Percentiles rank a stretch among this genome's conserved stretches.
These are phyloP conservation scores for Helicoverpa zea DNA, from an alignment of 1,140 invertebrate genomes.

Conservation along the genomic window DNA sequence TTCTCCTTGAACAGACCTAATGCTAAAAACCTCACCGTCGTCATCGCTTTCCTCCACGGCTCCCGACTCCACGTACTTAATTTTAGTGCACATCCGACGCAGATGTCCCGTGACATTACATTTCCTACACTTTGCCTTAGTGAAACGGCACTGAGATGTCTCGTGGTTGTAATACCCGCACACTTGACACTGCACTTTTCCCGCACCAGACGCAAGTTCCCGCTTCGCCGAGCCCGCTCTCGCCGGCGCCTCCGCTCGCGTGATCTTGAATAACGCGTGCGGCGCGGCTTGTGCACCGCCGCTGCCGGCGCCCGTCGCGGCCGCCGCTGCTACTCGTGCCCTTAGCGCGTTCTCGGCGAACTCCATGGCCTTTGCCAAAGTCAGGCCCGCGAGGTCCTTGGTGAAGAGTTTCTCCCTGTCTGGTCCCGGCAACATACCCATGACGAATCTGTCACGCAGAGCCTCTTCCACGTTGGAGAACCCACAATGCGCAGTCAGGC, in stretches of 20 bases:
- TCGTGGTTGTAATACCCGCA: slow-evolving; percentile 39
- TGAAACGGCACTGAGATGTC: slow-evolving; percentile 44
- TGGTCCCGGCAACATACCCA: background rate
- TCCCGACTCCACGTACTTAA: background rate
- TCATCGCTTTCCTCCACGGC: background rate
- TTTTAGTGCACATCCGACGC: slow-evolving; percentile 29
- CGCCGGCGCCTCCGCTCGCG: too few relatives aligned
- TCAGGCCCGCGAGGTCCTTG: background rate
- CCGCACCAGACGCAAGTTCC: too few relatives aligned
- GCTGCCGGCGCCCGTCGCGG: background rate
- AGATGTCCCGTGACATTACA: slow-evolving; percentile 52
- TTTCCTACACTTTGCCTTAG: slow-evolving; percentile 45
- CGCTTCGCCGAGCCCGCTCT: too few relatives aligned
- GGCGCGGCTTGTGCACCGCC: too few relatives aligned
- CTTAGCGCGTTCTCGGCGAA: background rate
- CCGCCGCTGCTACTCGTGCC: background rate
- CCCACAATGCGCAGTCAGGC: background rate
- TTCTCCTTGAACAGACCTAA: slow-evolving; percentile 41
- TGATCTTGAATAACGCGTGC: too few relatives aligned
- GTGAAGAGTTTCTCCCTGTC: background rate
- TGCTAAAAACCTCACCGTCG: slow-evolving; percentile 15
- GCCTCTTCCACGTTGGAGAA: background rate
- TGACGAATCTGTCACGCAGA: background rate
- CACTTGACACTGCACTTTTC: slow-evolving; percentile 9
- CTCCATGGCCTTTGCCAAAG: background rate